Evolutionary conservation across 2,797 vertebrate species (phyloP), one percentile per base, ranked within the genome.

Genomic region (Oryzias sinensis): DNA sequence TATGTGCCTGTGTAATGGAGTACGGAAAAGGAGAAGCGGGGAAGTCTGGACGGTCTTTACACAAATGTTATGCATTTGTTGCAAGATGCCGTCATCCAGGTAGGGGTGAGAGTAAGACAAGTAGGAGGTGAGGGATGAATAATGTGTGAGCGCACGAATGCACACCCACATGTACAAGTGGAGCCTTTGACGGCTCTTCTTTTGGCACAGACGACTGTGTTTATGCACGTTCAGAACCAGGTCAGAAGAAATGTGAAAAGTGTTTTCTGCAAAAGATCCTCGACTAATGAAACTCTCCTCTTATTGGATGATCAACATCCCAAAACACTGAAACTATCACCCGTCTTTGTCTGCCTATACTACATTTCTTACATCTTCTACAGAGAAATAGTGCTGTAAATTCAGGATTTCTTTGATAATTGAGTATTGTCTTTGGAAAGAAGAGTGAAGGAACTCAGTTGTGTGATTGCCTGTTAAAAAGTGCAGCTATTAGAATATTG

Each of bases 41-140:
- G 73, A 74, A 62, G 79, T 78, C 82, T 55, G 82, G 62, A 82
- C 84, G 77, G 66, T 87, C 82, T 83, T 85, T 86, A 84, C 3
- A 37, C 79, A 85, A 86, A 86, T 83, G 68, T 60, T 80, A 69
- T 81, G 79, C 81, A 85, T 83, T 82, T 83, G 72, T 87, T 79
- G 78, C 70, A 57, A 82, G 75, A 80, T 81, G 79, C 84, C 87
- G 82, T 84, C 78, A 79, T 65, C 74, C 65, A 62, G 76, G 64
- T 72, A 66, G 53, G 27, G 56, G 58, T 57, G 53, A 58, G 64
- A 63, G 61, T 57, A 65, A 72, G 61, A 72, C 67, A 68, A 75
- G 72, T 73, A 53, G 76, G 72, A 82, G 81, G 83, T 79, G 74
- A 85, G 72, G 72, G 74, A 84, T 83, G 72, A 84, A 87, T 87